Percentiles rank a stretch among this genome's conserved stretches.
phyloP scores from a whole-genome alignment of 37 sponge, comb jelly and placozoan genomes.

The Diacarnus erythraeanus region DNA sequence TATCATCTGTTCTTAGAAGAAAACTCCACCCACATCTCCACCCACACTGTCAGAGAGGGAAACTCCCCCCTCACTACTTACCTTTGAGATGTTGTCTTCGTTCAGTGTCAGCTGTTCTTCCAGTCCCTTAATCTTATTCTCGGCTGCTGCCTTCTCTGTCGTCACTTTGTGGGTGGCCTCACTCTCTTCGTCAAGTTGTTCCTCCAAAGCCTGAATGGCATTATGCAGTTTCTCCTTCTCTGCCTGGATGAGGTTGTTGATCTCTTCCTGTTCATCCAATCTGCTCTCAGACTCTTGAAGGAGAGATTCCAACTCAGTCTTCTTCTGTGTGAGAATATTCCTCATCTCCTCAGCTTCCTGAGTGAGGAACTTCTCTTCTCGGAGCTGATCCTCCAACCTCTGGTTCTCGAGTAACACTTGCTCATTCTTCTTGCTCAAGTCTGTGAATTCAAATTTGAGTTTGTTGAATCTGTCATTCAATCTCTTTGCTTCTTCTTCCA shows the following conservation, averaged over 20 bases:
- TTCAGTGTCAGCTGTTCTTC: conserved; percentile 78
- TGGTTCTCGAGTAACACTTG: conserved; percentile 62
- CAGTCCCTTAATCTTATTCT: conserved; percentile 73
- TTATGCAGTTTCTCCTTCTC: conserved; percentile 80
- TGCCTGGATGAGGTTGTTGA: conserved; percentile 50
- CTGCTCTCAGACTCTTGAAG: conserved; percentile 76
- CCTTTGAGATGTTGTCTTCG: conserved; percentile 80
- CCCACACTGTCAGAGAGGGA: no score
- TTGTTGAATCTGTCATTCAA: conserved; percentile 76
- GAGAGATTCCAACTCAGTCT: conserved; percentile 85
- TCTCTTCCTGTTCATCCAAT: conserved; percentile 88
- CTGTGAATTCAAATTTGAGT: conserved; percentile 67
- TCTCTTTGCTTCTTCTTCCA: conserved; percentile 87
- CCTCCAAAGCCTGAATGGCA: conserved; percentile 71
- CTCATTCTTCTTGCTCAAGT: conserved; percentile 66
- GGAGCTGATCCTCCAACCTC: conserved; percentile 82
- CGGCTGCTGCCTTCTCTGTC: conserved; percentile 62
- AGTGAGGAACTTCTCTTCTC: conserved; percentile 86
- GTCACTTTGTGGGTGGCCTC: conserved; percentile 67
- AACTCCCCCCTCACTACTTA: conserved; percentile 2
- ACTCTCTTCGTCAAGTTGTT: conserved; percentile 89
- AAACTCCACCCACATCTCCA: no score
- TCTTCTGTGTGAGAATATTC: conserved; percentile 80
- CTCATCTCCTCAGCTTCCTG: conserved; percentile 95
- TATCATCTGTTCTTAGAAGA: no score